Evolutionary conservation across 2,888 invertebrate genomes (phyloP).

Genomic region (Cephus rjabovi): DNA sequence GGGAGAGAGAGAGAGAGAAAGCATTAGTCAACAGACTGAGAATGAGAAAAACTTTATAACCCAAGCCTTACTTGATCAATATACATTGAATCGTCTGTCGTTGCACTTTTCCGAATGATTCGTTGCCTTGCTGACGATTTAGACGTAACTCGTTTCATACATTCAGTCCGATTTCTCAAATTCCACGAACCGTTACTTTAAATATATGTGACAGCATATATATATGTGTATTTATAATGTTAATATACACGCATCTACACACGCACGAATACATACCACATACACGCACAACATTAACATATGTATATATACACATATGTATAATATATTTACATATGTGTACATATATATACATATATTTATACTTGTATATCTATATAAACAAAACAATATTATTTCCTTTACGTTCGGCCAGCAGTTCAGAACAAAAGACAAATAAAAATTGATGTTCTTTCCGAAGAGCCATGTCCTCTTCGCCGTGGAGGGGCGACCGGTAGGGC

Average conservation of each 20-base stretch:
- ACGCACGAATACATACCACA: neutral
- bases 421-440: conserved; percentile 47
- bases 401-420: conserved; percentile 51
- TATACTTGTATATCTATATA: neutral
- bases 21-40: conserved; percentile 23
- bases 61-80: conserved; percentile 67
- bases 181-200: conserved; percentile 11
- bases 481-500: conserved; percentile 66
- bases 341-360: too few species aligned
- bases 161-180: neutral
- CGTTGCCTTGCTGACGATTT: conserved; percentile 45
- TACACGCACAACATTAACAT: too few species aligned
- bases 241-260: neutral
- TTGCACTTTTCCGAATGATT: conserved; percentile 49
- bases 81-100: conserved; percentile 54
- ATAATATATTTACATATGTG: too few species aligned
- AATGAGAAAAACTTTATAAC: neutral
- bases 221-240: neutral
- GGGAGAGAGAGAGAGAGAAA: conserved; percentile 10
- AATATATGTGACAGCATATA: neutral
- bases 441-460: conserved; percentile 68
- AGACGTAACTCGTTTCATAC: neutral
- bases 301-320: too few species aligned
- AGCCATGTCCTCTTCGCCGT: conserved; percentile 67
- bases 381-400: conserved; percentile 27